Evolutionary conservation across 2,888 invertebrate genomes (phyloP), one percentile per base, ranked within the genome.

Genomic region (Pimpla rufipes): DNA sequence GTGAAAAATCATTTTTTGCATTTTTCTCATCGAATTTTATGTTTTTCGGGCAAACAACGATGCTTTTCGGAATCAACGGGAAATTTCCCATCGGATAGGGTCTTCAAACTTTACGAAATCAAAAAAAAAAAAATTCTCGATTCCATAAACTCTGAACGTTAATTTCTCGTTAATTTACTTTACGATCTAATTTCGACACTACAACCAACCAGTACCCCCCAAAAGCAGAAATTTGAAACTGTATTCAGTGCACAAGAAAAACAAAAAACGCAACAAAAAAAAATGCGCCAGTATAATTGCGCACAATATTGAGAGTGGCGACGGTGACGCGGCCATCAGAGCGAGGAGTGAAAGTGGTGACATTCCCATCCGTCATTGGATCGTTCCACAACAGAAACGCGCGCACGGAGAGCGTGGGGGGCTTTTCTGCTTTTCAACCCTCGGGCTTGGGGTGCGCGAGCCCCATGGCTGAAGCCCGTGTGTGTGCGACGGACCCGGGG

Each of bases 341-440:
- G 37, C 37, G n/a, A 57, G 21, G 75, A 13, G 50, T 40, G 45
- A 76, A 66, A 50, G 50, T 66, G 40, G 57, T 77, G 80, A 83
- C 77, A 83, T 78, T 77, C 84, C 87, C 89, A 91, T 91, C 88
- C 88, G 89, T 91, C 91, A 91, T 87, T 85, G 85, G 88, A 88
- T 90, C 88, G 88, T 89, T 87, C 86, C 83, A 85, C 85, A 88
- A 87, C 88, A 83, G 50, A 50, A n/a, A 76, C 71, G 70, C 84
- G 85, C 86, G 21, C 29, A 5, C 3, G 29, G 29, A 29, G 29
- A 16, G 87, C 81, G 85, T 62, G 29, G 29, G 5, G 29, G 40
- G 87, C 81, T 85, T 62, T 71, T 40, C 45, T 29, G 42, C 21
- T 52, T 79, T 79, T 62, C 79, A 67, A 76, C 70, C 66, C 71